A percentile compares a stretch with the other conserved stretches of the same genome.
These are phyloP conservation scores for Dermolepida albohirtum DNA, from an alignment of 2,888 invertebrate genomes.

Conservation along the genomic window DNA sequence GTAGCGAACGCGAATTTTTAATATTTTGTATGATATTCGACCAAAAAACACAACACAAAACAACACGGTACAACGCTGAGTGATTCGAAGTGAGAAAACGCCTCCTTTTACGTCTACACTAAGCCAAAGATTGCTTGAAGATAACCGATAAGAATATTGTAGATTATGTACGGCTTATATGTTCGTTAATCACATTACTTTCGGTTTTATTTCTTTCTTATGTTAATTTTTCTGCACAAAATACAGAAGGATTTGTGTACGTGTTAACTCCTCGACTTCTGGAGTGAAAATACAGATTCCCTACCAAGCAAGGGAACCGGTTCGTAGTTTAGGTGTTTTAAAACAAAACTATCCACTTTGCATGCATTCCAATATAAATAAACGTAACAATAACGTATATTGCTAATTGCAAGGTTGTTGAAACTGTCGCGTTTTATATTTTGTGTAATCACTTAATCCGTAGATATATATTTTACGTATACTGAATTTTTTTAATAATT, in stretches of 20 bases:
- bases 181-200: too few species aligned
- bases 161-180: conserved; percentile 4
- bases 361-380: neutral
- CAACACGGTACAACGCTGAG: neutral
- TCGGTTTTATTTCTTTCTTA: too few species aligned
- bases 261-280: conserved; percentile 36
- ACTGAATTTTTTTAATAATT: too few species aligned
- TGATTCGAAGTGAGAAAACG: too few species aligned
- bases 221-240: too few species aligned
- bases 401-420: too few species aligned
- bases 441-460: neutral
- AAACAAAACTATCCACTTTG: conserved; percentile 5
- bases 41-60: neutral
- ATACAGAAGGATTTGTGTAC: neutral
- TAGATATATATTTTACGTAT: neutral
- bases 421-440: too few species aligned
- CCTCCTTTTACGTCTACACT: neutral
- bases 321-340: conserved; percentile 9
- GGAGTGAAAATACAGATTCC: conserved; percentile 23
- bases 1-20: neutral
- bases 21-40: neutral
- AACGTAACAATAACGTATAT: neutral
- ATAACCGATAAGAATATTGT: conserved; percentile 14
- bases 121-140: neutral
- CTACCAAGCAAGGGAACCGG: conserved; percentile 29